A percentile compares a stretch with the other conserved stretches of the same genome.
Evolutionary conservation across 2,113 vertebrate species (phyloP).

Genomic region (Nesogale talazaci): DNA sequence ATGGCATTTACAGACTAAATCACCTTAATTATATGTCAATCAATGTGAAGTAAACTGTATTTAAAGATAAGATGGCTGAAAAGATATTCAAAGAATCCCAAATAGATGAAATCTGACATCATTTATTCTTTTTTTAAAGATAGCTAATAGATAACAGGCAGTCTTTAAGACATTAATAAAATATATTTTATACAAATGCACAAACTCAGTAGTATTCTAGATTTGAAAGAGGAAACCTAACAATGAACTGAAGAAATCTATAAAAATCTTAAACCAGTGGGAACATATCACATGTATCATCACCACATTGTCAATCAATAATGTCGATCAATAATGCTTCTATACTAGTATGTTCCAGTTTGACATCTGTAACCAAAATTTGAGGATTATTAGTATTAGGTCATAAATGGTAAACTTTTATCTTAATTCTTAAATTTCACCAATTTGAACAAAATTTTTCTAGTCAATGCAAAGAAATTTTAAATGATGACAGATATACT

Average conservation of each 20-base stretch:
- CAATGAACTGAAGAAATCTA: not conserved
- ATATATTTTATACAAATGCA: not conserved
- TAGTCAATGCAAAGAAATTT: not conserved
- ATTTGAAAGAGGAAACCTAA: not conserved
- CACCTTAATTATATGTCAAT: constrained; percentile 30
- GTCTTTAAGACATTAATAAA: not conserved
- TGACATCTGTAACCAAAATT: not conserved
- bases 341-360: not conserved
- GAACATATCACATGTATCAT: not conserved
- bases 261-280: not conserved
- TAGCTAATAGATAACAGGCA: constrained; percentile 16
- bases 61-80: not conserved
- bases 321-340: not conserved
- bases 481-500: not conserved
- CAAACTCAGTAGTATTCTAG: not conserved
- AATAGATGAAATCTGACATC: not conserved
- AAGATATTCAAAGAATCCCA: not conserved
- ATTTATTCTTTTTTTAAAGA: constrained; percentile 25
- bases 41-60: not conserved
- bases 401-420: constrained; percentile 16
- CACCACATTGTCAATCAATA: not conserved
- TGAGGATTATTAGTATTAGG: not conserved
- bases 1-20: not conserved
- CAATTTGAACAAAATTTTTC: not conserved
- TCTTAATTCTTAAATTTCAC: not conserved